phyloP scores from a whole-genome alignment of 1,140 invertebrate genomes.

The Lepidurus arcticus region DNA sequence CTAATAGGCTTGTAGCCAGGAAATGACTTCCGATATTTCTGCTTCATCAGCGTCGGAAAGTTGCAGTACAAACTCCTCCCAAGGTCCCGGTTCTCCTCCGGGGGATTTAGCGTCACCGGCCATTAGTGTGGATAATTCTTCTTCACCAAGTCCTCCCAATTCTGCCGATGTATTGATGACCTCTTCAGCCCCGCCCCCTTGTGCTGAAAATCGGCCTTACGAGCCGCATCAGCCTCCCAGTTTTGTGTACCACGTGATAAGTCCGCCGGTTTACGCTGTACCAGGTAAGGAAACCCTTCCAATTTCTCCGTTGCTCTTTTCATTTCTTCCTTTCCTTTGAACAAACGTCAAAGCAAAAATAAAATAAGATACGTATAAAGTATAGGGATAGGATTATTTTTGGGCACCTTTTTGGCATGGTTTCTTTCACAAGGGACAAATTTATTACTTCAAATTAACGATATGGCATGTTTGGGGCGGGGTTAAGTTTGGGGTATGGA shows the following conservation, averaged over 20 bases:
- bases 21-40: slow-evolving; percentile 24
- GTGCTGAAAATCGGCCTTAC: not conserved
- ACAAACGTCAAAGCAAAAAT: not conserved
- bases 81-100: slow-evolving; percentile 31
- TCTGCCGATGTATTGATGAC: slow-evolving; percentile 22
- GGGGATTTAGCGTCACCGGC: slow-evolving; percentile 28
- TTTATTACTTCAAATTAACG: not conserved
- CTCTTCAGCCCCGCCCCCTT: slow-evolving; percentile 22
- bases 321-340: not conserved
- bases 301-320: not conserved
- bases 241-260: slow-evolving; percentile 4
- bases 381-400: not conserved
- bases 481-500: not conserved
- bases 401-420: not conserved
- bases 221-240: slow-evolving; percentile 20
- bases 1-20: slow-evolving; percentile 31
- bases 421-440: not conserved
- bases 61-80: slow-evolving; percentile 30
- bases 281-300: not conserved
- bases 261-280: slow-evolving; percentile 11
- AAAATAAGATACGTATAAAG: not conserved
- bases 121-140: slow-evolving; percentile 19
- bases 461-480: not conserved
- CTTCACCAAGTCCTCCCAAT: slow-evolving; percentile 26
- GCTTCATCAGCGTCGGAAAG: slow-evolving; percentile 28